Percentiles rank a stretch among this genome's conserved stretches.
Evolutionary conservation across 2,888 invertebrate species (phyloP).

Genomic region (Cylindroiulus punctatus): DNA sequence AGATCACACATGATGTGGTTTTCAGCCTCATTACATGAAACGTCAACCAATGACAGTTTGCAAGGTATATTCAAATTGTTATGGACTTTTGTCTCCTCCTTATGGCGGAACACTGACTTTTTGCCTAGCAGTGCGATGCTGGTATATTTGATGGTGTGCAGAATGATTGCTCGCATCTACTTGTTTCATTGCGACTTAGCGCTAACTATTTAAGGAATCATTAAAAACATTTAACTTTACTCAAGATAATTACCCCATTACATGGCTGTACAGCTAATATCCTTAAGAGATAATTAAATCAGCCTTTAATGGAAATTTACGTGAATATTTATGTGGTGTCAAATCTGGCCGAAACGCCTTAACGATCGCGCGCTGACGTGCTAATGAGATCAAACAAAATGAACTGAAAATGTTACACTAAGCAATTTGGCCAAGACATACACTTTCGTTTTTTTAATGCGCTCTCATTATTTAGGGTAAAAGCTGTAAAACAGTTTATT

Average conservation of each 20-base stretch:
- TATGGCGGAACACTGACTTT: too few species aligned
- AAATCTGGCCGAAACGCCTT: conserved; percentile 5
- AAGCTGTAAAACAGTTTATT: background rate
- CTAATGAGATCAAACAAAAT: conserved; percentile 38
- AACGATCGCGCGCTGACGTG: conserved; percentile 1
- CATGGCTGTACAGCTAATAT: background rate
- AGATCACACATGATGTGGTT: too few species aligned
- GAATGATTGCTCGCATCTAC: background rate
- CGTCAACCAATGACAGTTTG: too few species aligned
- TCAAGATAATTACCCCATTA: conserved; percentile 23
- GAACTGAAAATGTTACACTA: conserved; percentile 6
- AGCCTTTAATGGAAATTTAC: conserved; percentile 42
- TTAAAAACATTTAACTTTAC: conserved; percentile 38
- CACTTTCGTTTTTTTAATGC: conserved; percentile 13
- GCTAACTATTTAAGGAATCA: background rate
- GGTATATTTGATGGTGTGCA: background rate
- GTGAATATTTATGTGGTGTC: conserved; percentile 32
- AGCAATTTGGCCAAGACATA: background rate
- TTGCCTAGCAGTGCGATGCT: too few species aligned
- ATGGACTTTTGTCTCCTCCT: too few species aligned
- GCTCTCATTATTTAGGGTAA: conserved; percentile 15
- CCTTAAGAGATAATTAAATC: conserved; percentile 42
- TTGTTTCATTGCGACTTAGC: background rate
- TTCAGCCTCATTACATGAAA: too few species aligned
- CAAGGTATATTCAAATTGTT: too few species aligned